Conservation (phyloP, 2,888 invertebrate genomes). For the Lepidocyrtinus sp. region DNA sequence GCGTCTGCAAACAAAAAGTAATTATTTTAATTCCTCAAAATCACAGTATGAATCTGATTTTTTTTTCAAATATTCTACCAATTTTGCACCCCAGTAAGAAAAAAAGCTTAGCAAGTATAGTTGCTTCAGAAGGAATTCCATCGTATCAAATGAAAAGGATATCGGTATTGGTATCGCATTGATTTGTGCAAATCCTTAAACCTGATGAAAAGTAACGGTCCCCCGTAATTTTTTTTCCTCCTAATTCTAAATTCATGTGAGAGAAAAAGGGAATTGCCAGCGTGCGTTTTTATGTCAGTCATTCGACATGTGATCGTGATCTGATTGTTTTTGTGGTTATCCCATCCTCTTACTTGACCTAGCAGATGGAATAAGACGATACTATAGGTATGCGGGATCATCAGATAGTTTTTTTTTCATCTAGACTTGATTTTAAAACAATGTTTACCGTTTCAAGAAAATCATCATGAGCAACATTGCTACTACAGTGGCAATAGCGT, state of each 20-base stretch:
- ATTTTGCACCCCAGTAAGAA: too few relatives aligned
- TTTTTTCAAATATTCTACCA: too few relatives aligned
- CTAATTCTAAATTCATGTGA: not conserved
- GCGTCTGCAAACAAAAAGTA: conserved; percentile 40
- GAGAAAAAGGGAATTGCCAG: not conserved
- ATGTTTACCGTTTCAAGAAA: conserved; percentile 26
- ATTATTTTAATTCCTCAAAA: conserved; percentile 10
- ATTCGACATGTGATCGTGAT: conserved; percentile 17
- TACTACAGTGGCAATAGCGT: not conserved
- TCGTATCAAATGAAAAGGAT: not conserved
- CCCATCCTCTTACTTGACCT: not conserved
- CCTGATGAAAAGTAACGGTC: conserved; percentile 16
- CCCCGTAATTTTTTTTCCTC: not conserved
- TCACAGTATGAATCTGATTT: not conserved
- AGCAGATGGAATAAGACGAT: conserved; percentile 8
- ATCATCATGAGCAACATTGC: conserved; percentile 1
- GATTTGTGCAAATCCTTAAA: not conserved
- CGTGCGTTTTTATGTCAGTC: conserved; percentile 14
- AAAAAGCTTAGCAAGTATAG: too few relatives aligned
- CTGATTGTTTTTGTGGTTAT: conserved; percentile 21
- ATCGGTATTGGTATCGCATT: too few relatives aligned
- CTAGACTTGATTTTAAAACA: conserved; percentile 12
- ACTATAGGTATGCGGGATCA: not conserved
- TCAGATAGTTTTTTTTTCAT: not conserved
- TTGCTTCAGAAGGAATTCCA: too few relatives aligned